Conservation (phyloP, 2,113 vertebrate species). For the Phalacrocorax brasilianus region DNA sequence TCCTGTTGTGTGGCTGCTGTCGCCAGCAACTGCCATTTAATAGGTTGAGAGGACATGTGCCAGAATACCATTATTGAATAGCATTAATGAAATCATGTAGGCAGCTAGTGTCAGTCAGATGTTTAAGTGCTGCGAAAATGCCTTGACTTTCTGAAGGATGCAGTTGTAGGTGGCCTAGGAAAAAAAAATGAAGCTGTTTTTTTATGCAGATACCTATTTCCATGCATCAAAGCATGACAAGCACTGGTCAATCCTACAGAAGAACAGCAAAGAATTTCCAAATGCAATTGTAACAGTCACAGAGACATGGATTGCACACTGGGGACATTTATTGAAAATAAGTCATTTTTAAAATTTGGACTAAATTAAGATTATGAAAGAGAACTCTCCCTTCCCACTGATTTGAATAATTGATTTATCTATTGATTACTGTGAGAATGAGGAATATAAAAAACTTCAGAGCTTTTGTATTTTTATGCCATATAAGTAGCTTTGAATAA, state of each 20-base stretch:
- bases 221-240: background rate
- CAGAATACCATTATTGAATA: background rate
- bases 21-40: background rate
- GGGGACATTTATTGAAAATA: background rate
- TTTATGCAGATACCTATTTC: background rate
- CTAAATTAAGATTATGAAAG: background rate
- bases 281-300: background rate
- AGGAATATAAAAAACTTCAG: background rate
- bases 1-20: background rate
- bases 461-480: background rate
- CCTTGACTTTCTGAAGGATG: background rate
- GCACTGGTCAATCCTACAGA: background rate
- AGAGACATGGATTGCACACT: background rate
- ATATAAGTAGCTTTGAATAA: background rate
- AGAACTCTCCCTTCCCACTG: background rate
- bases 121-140: background rate
- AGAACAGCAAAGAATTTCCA: background rate
- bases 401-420: background rate
- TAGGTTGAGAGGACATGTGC: background rate
- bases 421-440: background rate
- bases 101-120: slow-evolving; percentile 1
- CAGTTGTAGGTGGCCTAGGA: background rate
- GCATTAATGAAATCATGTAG: background rate
- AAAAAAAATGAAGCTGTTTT: background rate
- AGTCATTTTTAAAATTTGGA: background rate